A percentile compares a stretch with the other conserved stretches of the same genome.
Evolutionary conservation across 1,140 invertebrate genomes (phyloP).

Genomic region (Drosophila simulans): DNA sequence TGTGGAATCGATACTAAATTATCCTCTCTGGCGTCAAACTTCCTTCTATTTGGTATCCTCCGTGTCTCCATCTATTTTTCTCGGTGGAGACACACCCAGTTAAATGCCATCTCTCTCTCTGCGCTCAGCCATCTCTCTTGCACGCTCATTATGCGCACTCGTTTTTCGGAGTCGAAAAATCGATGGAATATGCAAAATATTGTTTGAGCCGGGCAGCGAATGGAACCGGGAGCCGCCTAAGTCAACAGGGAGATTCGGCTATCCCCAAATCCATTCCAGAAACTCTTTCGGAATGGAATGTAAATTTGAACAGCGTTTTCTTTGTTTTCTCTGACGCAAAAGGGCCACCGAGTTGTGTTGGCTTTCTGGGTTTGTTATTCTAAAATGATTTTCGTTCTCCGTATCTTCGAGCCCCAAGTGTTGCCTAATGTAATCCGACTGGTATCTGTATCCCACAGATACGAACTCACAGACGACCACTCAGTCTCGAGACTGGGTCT

Average conservation of each 20-base stretch:
- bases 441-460: constrained; percentile 53
- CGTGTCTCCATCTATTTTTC: constrained; percentile 3
- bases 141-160: constrained; percentile 76
- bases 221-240: constrained; percentile 61
- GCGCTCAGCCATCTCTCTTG: constrained; percentile 36
- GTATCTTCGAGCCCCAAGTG: constrained; percentile 16
- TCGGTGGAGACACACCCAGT: constrained; percentile 47
- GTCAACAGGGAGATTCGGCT: constrained; percentile 52
- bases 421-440: constrained; percentile 42
- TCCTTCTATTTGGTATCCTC: constrained; percentile 39
- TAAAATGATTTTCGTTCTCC: constrained; percentile 32
- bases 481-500: constrained; percentile 32
- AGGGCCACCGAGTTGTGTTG: constrained; percentile 21
- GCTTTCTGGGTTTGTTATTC: constrained; percentile 22
- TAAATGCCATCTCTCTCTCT: constrained; percentile 29
- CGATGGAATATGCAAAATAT: constrained; percentile 81
- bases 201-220: constrained; percentile 7
- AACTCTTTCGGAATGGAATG: constrained; percentile 59
- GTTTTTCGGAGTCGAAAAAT: constrained; percentile 73
- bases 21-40: constrained; percentile 75
- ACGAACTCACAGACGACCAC: constrained; percentile 38
- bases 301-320: constrained; percentile 65
- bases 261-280: constrained; percentile 34
- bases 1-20: constrained; percentile 80
- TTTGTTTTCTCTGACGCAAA: constrained; percentile 52